Evolutionary conservation across 2,113 vertebrate species (phyloP), one percentile per base, ranked within the genome.

Genomic region (Poeciliopsis prolifica): DNA sequence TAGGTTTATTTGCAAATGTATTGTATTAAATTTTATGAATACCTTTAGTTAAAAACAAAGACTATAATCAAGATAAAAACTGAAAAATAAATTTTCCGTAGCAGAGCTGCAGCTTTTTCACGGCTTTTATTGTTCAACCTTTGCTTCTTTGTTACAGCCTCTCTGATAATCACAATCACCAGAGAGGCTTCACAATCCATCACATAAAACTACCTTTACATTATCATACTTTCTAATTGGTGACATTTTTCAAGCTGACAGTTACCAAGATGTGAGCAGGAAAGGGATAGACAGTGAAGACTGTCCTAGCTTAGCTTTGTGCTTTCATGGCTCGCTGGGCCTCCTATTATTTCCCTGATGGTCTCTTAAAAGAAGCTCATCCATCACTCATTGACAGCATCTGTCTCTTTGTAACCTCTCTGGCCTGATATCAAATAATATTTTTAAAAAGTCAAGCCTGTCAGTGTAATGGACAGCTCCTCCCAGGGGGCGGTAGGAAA

Each of bases 391-490:
- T 22, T 80, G 91, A 88, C 91, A 90, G 83, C 63, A 69, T 73
- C 79, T 87, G 89, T 91, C 89, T 87, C 78, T 63, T 77, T 68
- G 48, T 84, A 85, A 91, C 86, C 81, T 90, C 73, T 82, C 72
- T 77, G 78, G 70, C 81, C 68, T 86, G 74, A 88, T 79, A 89
- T 77, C 72, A 91, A 92, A 93, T 79, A 75, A 88, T 90, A 85
- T 88, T 87, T 89, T 74, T 61, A 61, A 66, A 73, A 88, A 90
- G 78, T 75, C 78, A 77, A 74, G 81, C 87, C 86, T 65, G 76
- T 93, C 92, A 91, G 61, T 30, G 76, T 82, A 89, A 90, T 73
- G 62, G 86, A 90, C 90, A 92, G 86, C 75, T 88, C 83, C 79
- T 88, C 86, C 76, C 86, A 85, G 75, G 71, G 87, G 79, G 72